These are phyloP conservation scores for Athetis lepigone DNA, from an alignment of 2,888 invertebrate species.

Conservation along the genomic window DNA sequence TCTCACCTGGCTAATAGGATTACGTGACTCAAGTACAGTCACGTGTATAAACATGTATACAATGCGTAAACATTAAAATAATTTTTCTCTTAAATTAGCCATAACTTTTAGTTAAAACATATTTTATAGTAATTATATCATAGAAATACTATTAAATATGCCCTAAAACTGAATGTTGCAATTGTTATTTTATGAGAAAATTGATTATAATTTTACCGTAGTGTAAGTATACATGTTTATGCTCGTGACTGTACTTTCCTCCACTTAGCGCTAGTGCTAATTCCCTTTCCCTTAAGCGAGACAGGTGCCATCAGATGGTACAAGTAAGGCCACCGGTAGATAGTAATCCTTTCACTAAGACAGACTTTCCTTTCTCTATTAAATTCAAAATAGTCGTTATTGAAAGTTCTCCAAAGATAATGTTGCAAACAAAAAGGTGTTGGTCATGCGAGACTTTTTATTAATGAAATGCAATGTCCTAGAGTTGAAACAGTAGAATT, in stretches of 20 bases:
- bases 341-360: slow-evolving; percentile 57
- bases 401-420: slow-evolving; percentile 14
- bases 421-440: slow-evolving; percentile 20
- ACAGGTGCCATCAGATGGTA: slow-evolving; percentile 40
- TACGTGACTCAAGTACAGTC: slow-evolving; percentile 34
- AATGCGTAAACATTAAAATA: no score
- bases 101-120: no score
- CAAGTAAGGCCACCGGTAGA: slow-evolving; percentile 39
- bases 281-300: slow-evolving; percentile 70
- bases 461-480: slow-evolving; percentile 30
- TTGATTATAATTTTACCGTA: no score
- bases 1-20: slow-evolving; percentile 18
- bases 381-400: slow-evolving; percentile 45
- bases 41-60: no score
- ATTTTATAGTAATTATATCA: no score
- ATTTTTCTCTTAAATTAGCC: no score
- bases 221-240: no score
- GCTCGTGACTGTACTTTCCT: slow-evolving; percentile 61
- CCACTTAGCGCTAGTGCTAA: slow-evolving; percentile 57
- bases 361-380: slow-evolving; percentile 51
- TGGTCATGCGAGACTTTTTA: slow-evolving; percentile 11
- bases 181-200: no score
- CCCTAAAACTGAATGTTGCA: no score
- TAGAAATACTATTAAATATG: no score
- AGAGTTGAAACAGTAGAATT: neutral